Evolutionary conservation across 2,888 invertebrate genomes (phyloP).

Genomic region (Diaprepes abbreviatus): DNA sequence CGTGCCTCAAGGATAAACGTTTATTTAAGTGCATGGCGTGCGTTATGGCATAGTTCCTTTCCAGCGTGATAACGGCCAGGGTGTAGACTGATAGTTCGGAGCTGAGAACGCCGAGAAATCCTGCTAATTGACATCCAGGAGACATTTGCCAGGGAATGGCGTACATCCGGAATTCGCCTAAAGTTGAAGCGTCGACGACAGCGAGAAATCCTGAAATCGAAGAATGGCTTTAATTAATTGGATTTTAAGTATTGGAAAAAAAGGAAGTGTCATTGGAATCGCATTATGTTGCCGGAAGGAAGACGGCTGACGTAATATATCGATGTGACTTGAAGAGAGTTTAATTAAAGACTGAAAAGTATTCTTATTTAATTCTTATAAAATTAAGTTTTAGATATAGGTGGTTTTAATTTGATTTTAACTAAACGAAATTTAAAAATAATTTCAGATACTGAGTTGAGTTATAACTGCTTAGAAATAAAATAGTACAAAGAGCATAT

Average conservation of each 20-base stretch:
- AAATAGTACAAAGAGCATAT: too few species aligned
- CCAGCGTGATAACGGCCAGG: constrained; percentile 94
- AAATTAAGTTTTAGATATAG: too few species aligned
- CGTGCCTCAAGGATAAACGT: constrained; percentile 89
- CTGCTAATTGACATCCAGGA: constrained; percentile 91
- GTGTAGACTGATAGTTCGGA: constrained; percentile 97
- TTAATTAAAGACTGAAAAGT: neutral
- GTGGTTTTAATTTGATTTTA: too few species aligned
- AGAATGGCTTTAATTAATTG: constrained; percentile 8
- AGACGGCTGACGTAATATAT: neutral
- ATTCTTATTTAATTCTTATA: too few species aligned
- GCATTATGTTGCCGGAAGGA: neutral
- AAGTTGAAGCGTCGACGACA: constrained; percentile 94
- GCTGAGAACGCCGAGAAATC: constrained; percentile 93
- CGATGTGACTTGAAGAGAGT: neutral
- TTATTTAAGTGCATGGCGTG: constrained; percentile 98
- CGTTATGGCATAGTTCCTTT: constrained; percentile 96
- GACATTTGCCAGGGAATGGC: constrained; percentile 99
- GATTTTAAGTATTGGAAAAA: neutral
- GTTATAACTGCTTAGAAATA: too few species aligned
- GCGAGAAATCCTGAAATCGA: constrained; percentile 83
- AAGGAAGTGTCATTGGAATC: constrained; percentile 3
- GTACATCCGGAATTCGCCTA: constrained; percentile 96
- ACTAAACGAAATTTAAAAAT: too few species aligned
- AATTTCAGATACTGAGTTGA: too few species aligned